These are phyloP conservation scores for Drosophila equinoxialis DNA, from an alignment of 1,140 invertebrate genomes.

Conservation along the genomic window DNA sequence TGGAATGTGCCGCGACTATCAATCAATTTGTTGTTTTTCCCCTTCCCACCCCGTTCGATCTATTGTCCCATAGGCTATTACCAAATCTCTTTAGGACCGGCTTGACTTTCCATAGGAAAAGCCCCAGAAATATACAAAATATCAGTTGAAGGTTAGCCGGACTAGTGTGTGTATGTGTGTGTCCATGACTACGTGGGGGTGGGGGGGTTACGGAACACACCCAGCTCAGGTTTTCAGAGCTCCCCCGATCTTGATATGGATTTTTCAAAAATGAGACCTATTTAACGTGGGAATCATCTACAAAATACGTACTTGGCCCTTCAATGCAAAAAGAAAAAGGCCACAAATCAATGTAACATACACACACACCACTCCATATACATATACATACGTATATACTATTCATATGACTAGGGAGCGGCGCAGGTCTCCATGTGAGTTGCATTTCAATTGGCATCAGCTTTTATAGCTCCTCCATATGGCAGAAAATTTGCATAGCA, in stretches of 20 bases:
- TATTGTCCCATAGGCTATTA: constrained; percentile 51
- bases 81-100: constrained; percentile 51
- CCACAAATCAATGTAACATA: constrained; percentile 19
- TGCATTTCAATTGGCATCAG: constrained; percentile 70
- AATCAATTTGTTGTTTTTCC: constrained; percentile 58
- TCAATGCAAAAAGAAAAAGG: constrained; percentile 44
- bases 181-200: constrained; percentile 52
- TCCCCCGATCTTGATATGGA: constrained; percentile 45
- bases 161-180: constrained; percentile 42
- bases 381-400: background rate
- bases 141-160: constrained; percentile 60
- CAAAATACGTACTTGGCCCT: constrained; percentile 41
- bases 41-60: constrained; percentile 14
- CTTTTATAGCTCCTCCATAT: constrained; percentile 56
- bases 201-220: constrained; percentile 63
- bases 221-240: constrained; percentile 44
- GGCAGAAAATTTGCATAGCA: constrained; percentile 61
- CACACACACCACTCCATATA: background rate
- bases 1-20: constrained; percentile 79
- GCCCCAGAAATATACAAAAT: constrained; percentile 47
- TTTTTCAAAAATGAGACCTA: constrained; percentile 47
- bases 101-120: constrained; percentile 79
- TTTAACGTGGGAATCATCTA: constrained; percentile 65
- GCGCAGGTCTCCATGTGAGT: constrained; percentile 46
- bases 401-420: constrained; percentile 5